These are phyloP conservation scores for Philopotamus ludificatus DNA, from an alignment of 1,140 invertebrate species.

Conservation along the genomic window DNA sequence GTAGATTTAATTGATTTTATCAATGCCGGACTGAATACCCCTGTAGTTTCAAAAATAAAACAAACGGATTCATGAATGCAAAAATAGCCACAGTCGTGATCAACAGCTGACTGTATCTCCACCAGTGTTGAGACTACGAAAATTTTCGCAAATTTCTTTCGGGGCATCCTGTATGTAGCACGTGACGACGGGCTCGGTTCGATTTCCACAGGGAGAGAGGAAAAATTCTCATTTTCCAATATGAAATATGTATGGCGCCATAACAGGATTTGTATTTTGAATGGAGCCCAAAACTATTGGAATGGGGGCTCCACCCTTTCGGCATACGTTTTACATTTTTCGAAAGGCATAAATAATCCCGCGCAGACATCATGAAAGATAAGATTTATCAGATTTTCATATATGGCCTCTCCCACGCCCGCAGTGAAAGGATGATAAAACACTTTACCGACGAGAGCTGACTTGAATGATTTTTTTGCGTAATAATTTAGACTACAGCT, in stretches of 20 bases:
- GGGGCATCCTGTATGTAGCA: too few relatives aligned
- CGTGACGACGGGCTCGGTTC: not conserved
- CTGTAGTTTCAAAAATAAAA: too few relatives aligned
- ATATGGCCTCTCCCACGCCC: not conserved
- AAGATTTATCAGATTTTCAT: not conserved
- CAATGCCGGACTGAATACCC: too few relatives aligned
- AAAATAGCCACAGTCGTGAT: too few relatives aligned
- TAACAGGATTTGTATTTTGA: not conserved
- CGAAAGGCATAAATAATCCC: not conserved
- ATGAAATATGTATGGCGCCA: not conserved
- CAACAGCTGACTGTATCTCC: too few relatives aligned
- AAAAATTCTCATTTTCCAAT: not conserved
- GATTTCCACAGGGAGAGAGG: not conserved
- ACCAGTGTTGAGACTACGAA: too few relatives aligned
- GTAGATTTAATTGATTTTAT: too few relatives aligned
- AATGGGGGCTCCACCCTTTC: not conserved
- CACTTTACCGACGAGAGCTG: not conserved
- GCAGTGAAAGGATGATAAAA: not conserved
- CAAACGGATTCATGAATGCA: too few relatives aligned
- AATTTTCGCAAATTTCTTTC: too few relatives aligned
- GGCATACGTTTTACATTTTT: not conserved
- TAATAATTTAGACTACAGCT: too few relatives aligned
- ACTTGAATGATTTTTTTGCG: too few relatives aligned
- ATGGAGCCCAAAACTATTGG: not conserved
- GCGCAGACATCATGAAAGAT: not conserved